Conservation (phyloP, 1,140 invertebrate species). For the Cotesia vestalis region DNA sequence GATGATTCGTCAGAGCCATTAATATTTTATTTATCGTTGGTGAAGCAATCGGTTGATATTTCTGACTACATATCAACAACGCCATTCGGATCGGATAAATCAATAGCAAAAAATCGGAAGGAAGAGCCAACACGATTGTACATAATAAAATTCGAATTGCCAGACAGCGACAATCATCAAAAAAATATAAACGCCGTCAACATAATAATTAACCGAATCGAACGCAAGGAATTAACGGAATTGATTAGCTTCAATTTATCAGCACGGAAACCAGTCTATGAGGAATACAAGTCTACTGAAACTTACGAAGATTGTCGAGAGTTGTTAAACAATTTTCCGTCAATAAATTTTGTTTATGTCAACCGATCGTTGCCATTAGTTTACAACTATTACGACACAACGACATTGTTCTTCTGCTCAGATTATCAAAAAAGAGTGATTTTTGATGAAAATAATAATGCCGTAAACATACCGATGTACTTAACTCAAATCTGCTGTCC, state of each 20-base stretch:
- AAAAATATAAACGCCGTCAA: not conserved
- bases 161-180: not conserved
- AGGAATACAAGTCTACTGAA: not conserved
- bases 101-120: not conserved
- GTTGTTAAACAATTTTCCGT: not conserved
- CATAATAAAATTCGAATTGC: not conserved
- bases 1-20: not conserved
- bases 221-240: not conserved
- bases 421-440: slow-evolving; percentile 3
- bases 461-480: not conserved
- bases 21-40: not conserved
- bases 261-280: not conserved
- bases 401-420: not conserved
- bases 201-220: not conserved
- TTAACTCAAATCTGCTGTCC: not conserved
- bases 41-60: not conserved
- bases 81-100: not conserved
- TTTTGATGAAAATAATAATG: not conserved
- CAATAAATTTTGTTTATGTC: not conserved
- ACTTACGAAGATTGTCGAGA: not conserved
- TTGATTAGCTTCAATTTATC: not conserved
- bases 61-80: not conserved
- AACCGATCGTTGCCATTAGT: not conserved
- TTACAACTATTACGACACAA: not conserved
- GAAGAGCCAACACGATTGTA: not conserved